Evolutionary conservation across 1,140 invertebrate species (phyloP), one percentile per base, ranked within the genome.

Genomic region (Macrosteles quadrilineatus): DNA sequence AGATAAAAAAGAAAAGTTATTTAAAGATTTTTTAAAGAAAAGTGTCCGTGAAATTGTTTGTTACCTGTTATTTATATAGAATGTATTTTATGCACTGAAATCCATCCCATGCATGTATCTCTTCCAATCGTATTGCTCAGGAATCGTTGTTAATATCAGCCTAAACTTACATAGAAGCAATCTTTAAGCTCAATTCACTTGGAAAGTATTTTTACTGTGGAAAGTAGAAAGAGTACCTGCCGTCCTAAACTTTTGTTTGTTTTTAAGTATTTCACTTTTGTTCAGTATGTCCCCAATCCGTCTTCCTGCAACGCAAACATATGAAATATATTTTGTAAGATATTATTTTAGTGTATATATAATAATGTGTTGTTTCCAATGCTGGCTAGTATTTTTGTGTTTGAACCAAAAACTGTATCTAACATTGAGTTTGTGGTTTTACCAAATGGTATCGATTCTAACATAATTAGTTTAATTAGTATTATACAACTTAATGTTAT

Each of bases 371-470:
- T 36, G 47, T 50, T 21, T 50, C 3, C 47, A 50, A 21, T 19
- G 21, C 47, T 50, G 47, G 47, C n/a, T 50, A 50, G 47, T 50
- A 50, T 50, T 50, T 19, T 50, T 50, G 47, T 50, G 47, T 50
- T 50, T 3, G 4, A 3, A 50, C 4, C 32, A 9, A 50, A 50
- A 9, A 9, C 6, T 50, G 4, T 4, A 6, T 4, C 32, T 36
- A 14, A 36, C 14, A 14, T 36, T 36, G 32, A 36, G 32, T 36
- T 36, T 36, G 32, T 36, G 32, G 32, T 36, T 36, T 6, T 6
- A 36, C 4, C 32, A 36, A 6, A 14, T 6, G 4, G 14, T 36
- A 36, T 36, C 14, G 14, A 36, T 36, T 36, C 32, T 36, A 36
- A 36, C 32, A 36, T 14, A n/a, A 6, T 36, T 36, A 36, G 32